Base-by-base conservation (phyloP, 2,797 vertebrate species). In the Peromyscus melanophrys region DNA sequence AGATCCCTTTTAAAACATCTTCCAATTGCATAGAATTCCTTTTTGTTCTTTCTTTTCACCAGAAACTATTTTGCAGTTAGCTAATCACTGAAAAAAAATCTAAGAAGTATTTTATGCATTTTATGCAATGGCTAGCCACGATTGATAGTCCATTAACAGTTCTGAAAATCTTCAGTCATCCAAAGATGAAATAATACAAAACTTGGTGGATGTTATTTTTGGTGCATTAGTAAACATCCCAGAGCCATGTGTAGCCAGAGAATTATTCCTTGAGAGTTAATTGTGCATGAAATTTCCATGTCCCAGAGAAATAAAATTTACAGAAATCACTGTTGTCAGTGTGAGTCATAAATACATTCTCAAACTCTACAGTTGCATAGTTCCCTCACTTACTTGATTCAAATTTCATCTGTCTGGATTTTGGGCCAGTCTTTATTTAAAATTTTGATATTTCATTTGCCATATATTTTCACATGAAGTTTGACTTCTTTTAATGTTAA, bases 221-320 rank as follows among this genome's bases (percentile, higher is more conserved):
- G 63, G 40, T 67, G 29, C 83, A 91, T 83, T 87, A 89, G 43
- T 77, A 93, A 96, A 87, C 40, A 80, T 59, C 52, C 43, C 61
- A 93, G 31, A 81, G 57, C 52, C 67, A 93, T 34, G 61, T 46
- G 1, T 3, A 83, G 59, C 23, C 46, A 81, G 85, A 95, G 16
- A 94, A 95, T 87, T 90, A 81, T 78, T 93, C 76, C 71, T 78
- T 25, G 37, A 96, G 27, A 85, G 57, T 89, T 95, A 89, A 96
- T 21, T 77, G 37, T 89, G 27, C 63, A 23, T 67, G 67, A 61
- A 75, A 87, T 91, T 94, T 94, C 84, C 92, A 82, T 96, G 37
- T 57, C 67, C 69, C 67, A 83, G 25, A 89, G 63, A 94, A 96
- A 96, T 78, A 94, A 88, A 93, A 65, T 94, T 55, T 83, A 94